phyloP scores from a whole-genome alignment of 2,888 invertebrate species.

The Neoaliturus tenellus region DNA sequence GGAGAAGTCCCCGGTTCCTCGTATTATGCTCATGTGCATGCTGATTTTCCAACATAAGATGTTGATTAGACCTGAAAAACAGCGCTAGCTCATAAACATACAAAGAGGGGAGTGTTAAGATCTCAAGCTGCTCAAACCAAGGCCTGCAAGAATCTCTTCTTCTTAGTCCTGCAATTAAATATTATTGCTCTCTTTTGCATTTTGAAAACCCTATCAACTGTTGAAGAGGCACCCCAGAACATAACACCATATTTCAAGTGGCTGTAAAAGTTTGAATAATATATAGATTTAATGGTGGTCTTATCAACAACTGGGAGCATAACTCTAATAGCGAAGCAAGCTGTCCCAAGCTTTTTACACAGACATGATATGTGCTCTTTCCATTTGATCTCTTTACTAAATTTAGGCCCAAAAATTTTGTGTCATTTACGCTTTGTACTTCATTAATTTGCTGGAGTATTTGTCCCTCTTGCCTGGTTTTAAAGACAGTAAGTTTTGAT shows the following conservation, averaged over 20 bases:
- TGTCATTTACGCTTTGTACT: not conserved
- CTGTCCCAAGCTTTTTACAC: not conserved
- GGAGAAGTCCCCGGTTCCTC: not conserved
- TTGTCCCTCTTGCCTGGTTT: not conserved
- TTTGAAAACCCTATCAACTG: not conserved
- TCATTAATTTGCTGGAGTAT: not conserved
- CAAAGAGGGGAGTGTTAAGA: not conserved
- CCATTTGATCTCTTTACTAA: not conserved
- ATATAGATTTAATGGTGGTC: not conserved
- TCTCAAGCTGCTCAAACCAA: not conserved
- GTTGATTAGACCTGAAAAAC: not conserved
- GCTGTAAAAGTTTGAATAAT: not conserved
- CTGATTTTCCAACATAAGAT: not conserved
- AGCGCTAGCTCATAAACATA: conserved; percentile 5
- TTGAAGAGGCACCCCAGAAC: not conserved
- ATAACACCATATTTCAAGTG: not conserved
- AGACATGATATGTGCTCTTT: not conserved
- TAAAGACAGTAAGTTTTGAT: not conserved
- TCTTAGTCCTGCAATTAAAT: not conserved
- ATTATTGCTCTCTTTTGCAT: conserved; percentile 12
- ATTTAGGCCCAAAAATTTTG: not conserved
- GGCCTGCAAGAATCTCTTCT: conserved; percentile 3
- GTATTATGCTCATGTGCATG: not conserved
- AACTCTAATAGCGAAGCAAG: not conserved
- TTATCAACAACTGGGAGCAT: not conserved